Percentiles rank a stretch among this genome's conserved stretches.
Evolutionary conservation across 2,113 vertebrate species (phyloP).

Genomic region (Vombatus ursinus): DNA sequence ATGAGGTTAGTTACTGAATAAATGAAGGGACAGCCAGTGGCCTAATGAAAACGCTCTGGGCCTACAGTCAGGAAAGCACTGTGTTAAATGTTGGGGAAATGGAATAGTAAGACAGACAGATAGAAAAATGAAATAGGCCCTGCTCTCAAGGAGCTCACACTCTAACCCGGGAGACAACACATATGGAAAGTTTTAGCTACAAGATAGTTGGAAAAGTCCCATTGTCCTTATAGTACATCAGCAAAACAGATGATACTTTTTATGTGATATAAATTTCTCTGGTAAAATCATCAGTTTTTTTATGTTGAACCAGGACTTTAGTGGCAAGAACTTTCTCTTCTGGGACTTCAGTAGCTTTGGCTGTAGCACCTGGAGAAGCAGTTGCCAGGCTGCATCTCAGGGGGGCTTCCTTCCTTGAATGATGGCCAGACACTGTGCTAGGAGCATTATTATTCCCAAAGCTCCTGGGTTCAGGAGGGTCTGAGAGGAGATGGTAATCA

Average conservation of each 20-base stretch:
- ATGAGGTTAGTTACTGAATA: not conserved
- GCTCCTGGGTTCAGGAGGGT: not conserved
- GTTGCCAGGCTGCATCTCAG: not conserved
- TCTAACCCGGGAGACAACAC: not conserved
- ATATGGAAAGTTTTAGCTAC: not conserved
- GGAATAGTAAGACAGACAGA: not conserved
- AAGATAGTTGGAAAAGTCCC: too few species aligned
- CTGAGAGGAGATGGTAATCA: not conserved
- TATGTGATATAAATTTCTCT: too few species aligned
- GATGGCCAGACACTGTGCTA: not conserved
- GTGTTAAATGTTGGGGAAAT: not conserved
- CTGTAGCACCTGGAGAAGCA: not conserved
- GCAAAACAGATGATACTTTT: too few species aligned
- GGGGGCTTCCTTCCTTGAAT: not conserved
- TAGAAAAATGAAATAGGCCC: not conserved
- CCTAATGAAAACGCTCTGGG: not conserved
- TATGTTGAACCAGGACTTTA: not conserved
- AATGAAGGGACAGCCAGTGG: not conserved
- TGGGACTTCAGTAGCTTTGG: not conserved
- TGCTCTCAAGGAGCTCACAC: not conserved
- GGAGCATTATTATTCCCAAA: not conserved
- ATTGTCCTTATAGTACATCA: too few species aligned
- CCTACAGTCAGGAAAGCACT: not conserved
- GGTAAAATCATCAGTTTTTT: not conserved
- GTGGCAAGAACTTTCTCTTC: not conserved